phyloP scores from a whole-genome alignment of 2,113 vertebrate species.

The Aplodontia rufa region DNA sequence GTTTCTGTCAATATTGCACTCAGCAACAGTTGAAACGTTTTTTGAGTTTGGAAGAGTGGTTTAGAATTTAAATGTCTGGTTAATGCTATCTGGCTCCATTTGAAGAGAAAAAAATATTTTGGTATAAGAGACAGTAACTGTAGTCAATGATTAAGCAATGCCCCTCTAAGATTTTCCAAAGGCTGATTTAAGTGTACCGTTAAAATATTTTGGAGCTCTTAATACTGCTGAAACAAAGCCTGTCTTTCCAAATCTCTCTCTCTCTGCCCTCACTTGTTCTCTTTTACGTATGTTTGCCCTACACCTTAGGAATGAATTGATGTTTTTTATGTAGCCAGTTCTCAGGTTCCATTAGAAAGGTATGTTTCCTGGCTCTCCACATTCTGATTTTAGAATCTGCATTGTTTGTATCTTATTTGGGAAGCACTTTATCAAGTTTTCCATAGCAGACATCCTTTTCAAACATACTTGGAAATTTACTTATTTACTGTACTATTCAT shows the following conservation, averaged over 20 bases:
- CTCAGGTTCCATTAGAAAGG: not conserved
- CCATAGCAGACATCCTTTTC: not conserved
- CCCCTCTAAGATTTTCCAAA: not conserved
- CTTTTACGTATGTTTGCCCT: not conserved
- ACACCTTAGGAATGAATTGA: not conserved
- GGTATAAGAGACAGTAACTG: not conserved
- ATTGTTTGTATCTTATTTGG: not conserved
- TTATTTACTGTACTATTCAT: not conserved
- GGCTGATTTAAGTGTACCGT: not conserved
- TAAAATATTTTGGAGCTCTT: not conserved
- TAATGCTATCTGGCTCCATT: not conserved
- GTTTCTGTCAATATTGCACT: not conserved
- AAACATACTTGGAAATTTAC: not conserved
- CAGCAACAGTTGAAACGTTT: not conserved
- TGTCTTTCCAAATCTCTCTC: not conserved
- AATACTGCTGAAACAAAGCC: not conserved
- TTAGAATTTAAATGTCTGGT: conserved; percentile 7
- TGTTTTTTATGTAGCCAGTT: not conserved
- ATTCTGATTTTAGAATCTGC: not conserved
- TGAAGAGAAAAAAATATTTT: not conserved
- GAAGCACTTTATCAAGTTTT: not conserved
- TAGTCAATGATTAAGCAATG: not conserved
- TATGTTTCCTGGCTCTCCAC: not conserved
- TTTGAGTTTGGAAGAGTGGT: not conserved
- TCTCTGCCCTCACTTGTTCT: not conserved